Base-by-base conservation (phyloP, 2,888 invertebrate genomes). In the Athalia rosae region DNA sequence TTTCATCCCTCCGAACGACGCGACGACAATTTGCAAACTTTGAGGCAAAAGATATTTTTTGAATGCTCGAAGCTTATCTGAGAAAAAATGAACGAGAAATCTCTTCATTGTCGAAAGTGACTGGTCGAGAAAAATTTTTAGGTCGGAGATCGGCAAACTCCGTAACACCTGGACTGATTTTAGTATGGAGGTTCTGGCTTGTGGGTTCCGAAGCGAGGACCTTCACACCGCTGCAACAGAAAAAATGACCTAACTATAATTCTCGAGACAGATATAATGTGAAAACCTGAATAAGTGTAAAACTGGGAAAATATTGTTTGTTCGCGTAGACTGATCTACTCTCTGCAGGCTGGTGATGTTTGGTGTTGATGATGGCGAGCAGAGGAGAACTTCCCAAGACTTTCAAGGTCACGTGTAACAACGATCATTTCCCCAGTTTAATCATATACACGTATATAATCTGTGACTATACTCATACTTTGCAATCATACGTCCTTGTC, bases 91-190 rank as follows among this genome's bases (percentile, higher is more conserved):
- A 28, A 28, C 28, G 28, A 28, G 28, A 28, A 28, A 28, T 28
- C 28, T 28, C 0, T 28, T 28, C 28, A 28, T 28, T 28, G 28
- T 28, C 28, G 28, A 1, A 28, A 28, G 28, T 28, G 28, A 28
- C 28, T 28, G 28, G 28, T 28, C 28, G 2, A 28, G 28, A 0
- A 28, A 28, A 1, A 28, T 28, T 28, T 45, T 43, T 71, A 79
- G 61, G 69, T 67, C 67, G 85, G 87, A 87, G 84, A 85, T 86
- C 84, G 84, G 85, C 87, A 88, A 87, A 89, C 88, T 89, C 89
- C 89, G 89, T 89, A 89, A 89, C 87, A 88, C 85, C 87, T 89
- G 88, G 89, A 89, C 89, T 89, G 89, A 85, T 87, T 85, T 81
- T 80, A 84, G 84, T 81, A 85, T 83, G 87, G 85, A 88, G 85